Percentiles rank a stretch among this genome's conserved stretches.
phyloP scores from a whole-genome alignment of 1,140 invertebrate species.

The Drosophila arizonae region DNA sequence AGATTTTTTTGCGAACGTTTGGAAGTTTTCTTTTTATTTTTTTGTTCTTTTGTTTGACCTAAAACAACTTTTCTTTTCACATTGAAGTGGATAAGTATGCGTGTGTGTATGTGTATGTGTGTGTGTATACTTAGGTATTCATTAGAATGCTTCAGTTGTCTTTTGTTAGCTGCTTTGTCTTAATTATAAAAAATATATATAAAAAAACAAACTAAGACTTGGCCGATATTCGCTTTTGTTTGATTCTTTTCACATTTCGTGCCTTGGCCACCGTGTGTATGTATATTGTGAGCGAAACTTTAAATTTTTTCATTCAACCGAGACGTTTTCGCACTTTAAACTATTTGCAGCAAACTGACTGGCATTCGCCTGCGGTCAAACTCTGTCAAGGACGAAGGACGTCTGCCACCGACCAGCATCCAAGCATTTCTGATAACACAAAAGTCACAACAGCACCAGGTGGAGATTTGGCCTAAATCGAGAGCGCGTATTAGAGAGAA shows the following conservation, averaged over 20 bases:
- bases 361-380: not conserved
- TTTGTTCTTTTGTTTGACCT: slow-evolving; percentile 49
- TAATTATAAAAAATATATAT: slow-evolving; percentile 25
- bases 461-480: slow-evolving; percentile 5
- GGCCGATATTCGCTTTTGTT: slow-evolving; percentile 17
- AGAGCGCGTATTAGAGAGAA: not conserved
- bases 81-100: not conserved
- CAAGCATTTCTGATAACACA: slow-evolving; percentile 76
- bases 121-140: slow-evolving; percentile 46
- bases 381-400: slow-evolving; percentile 33
- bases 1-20: slow-evolving; percentile 2
- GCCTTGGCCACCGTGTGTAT: slow-evolving; percentile 16
- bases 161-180: slow-evolving; percentile 28
- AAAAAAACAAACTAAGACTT: not conserved
- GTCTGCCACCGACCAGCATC: slow-evolving; percentile 70
- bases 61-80: slow-evolving; percentile 45
- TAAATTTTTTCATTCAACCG: slow-evolving; percentile 31
- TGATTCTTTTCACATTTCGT: slow-evolving; percentile 27
- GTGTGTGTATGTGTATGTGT: slow-evolving; percentile 28
- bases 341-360: slow-evolving; percentile 26
- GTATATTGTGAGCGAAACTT: slow-evolving; percentile 30
- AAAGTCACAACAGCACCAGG: slow-evolving; percentile 24
- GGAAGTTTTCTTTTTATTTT: slow-evolving; percentile 3
- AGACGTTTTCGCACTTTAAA: slow-evolving; percentile 49
- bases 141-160: slow-evolving; percentile 43